phyloP scores from a whole-genome alignment of 2,113 vertebrate genomes.

The Tragelaphus buxtoni region DNA sequence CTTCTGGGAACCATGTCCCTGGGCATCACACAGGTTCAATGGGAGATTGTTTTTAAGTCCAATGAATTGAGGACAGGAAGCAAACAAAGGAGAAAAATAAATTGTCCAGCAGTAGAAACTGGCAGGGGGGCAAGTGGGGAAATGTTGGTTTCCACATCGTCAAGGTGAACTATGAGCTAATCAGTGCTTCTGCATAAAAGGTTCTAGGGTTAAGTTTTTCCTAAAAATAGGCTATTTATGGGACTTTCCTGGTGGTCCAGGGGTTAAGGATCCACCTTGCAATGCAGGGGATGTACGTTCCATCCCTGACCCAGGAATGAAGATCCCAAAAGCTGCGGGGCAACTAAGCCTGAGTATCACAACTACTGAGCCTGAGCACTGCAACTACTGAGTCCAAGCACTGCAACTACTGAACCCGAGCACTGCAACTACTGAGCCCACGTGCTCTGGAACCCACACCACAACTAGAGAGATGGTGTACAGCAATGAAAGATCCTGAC shows the following conservation, averaged over 20 bases:
- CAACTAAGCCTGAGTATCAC: neutral
- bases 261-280: neutral
- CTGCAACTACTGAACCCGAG: too few relatives aligned
- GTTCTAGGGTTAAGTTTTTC: neutral
- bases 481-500: neutral
- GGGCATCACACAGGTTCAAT: neutral
- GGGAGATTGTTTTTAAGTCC: neutral
- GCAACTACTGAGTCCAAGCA: fast-evolving
- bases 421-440: neutral
- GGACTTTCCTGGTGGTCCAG: neutral
- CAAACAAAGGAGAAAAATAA: neutral
- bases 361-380: neutral
- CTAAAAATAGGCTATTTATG: neutral
- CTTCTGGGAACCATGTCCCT: neutral
- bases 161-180: neutral
- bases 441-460: fast-evolving
- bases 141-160: neutral
- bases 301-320: neutral
- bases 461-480: neutral
- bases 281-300: neutral
- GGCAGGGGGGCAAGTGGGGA: neutral
- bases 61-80: neutral
- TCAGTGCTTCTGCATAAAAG: neutral
- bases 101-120: neutral
- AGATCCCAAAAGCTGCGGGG: neutral